Conservation (phyloP, 2,113 vertebrate genomes). For the Calyptomena viridis region DNA sequence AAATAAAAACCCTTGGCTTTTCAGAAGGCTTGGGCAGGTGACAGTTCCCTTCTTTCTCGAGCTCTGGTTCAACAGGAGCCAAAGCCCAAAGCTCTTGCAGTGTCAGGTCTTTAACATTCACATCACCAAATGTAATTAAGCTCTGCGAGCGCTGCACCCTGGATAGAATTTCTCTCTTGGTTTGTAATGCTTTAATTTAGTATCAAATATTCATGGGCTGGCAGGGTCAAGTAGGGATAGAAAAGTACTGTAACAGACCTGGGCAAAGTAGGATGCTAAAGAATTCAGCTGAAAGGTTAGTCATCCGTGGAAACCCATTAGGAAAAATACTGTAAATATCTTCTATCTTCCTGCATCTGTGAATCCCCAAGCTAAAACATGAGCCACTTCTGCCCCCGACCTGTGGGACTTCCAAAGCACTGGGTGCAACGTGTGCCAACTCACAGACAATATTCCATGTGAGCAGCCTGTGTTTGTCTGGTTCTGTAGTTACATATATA, state of each 20-base stretch:
- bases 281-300: conserved; percentile 18
- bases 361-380: not conserved
- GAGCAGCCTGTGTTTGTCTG: not conserved
- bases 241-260: not conserved
- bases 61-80: not conserved
- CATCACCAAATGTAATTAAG: not conserved
- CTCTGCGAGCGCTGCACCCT: not conserved
- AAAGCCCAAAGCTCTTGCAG: not conserved
- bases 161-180: not conserved
- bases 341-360: not conserved
- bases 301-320: conserved; percentile 1
- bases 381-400: not conserved
- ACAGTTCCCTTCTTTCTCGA: not conserved
- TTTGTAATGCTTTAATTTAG: conserved; percentile 39
- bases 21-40: not conserved
- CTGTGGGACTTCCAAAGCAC: not conserved
- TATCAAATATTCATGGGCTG: conserved; percentile 26
- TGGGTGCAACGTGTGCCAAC: not conserved
- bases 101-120: not conserved
- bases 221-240: conserved; percentile 41
- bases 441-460: not conserved
- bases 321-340: conserved; percentile 23
- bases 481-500: accelerated
- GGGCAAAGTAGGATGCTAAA: not conserved
- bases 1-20: not conserved